Evolutionary conservation across 2,113 vertebrate genomes (phyloP), one percentile per base, ranked within the genome.

Genomic region (Gasterosteus nipponicus): DNA sequence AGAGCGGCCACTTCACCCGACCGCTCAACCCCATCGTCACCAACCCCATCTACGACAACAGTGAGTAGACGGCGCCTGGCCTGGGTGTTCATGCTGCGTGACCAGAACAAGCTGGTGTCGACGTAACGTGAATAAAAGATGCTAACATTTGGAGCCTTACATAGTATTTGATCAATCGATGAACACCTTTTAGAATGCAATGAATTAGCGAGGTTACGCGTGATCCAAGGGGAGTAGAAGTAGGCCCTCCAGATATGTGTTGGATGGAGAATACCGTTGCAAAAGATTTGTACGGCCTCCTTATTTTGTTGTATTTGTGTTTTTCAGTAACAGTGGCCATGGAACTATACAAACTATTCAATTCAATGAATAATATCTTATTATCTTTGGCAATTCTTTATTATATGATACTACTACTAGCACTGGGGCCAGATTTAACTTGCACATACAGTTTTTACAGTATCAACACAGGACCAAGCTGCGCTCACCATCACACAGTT

Each of bases 21-120:
- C 78, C 89, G 1, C 94, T 99, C 67, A 89, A 86, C 63, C 97
- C 98, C 67, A 85, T 98, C 31, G 93, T 99, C 80, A 99, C 97
- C 77, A 99, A 99, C 91, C 98, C 98, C 10, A 98, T 99, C 94
- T 98, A 97, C 59, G 98, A 99, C 91, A 99, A 99, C 93, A 93
- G 98, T 99, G 92, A 98, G 98, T 97, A 8, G 54, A 0, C 60
- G 3, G 2, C 15, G 38, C 18, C 11, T 15, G 1, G 0, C 31
- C 49, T 54, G 38, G 35, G 22, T 42, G 54, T 22, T 71, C 15
- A 9, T 6, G 38, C 29, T 41, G 39, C 19, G 44, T 29, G 1
- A 18, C 4, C 5, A 29, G 39, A 73, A 31, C 47, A 39, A 54
- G 39, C n/a, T 47, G 7, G 16, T 39, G 15, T 56, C 26, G 10